Evolutionary conservation across 1,140 invertebrate species (phyloP), one percentile per base, ranked within the genome.

Genomic region (Plodia interpunctella): DNA sequence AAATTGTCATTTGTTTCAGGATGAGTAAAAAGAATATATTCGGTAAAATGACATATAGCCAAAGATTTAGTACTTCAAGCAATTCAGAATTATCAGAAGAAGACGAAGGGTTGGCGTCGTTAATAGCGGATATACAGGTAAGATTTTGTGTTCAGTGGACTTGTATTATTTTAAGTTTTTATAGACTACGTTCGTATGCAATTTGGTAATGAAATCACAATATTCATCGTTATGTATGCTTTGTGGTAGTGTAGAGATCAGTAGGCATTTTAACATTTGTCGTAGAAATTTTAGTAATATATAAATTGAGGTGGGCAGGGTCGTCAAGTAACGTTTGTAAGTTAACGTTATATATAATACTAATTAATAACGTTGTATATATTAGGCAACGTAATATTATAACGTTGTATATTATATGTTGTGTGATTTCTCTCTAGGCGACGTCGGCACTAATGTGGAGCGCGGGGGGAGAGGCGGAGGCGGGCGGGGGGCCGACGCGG

Each of bases 81-180:
- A 88, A 84, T 72, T 84, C 92, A 15, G 94, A 95, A 57, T 93
- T 95, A 49, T 91, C 93, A 0, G 95, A 96, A 65, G 94, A 96
- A 66, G 96, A 96, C 70, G 96, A 97, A 85, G 96, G 97, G 5
- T 88, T 98, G 13, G 96, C 96, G 0, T 91, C 94, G 19, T 91
- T 98, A 9, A 97, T 98, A 72, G 96, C 96, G 0, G 96, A 98
- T 76, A 97, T 98, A 78, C 94, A 96, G 81, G 89, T 90, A 62
- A 70, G 57, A 44, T 44, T 44, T 38, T 38, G 13, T 5, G 13
- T 38, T 38, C 11, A 2, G 35, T 11, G 13, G 5, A 38, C 2
- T 13, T 38, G n/a, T n/a, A n/a, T n/a, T n/a, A n/a, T n/a, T n/a
- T n/a, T n/a, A n/a, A n/a, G n/a, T n/a, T n/a, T n/a, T n/a, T n/a